phyloP scores from a whole-genome alignment of 35 echinoderm and acorn worm species.

The Amphiura filiformis region DNA sequence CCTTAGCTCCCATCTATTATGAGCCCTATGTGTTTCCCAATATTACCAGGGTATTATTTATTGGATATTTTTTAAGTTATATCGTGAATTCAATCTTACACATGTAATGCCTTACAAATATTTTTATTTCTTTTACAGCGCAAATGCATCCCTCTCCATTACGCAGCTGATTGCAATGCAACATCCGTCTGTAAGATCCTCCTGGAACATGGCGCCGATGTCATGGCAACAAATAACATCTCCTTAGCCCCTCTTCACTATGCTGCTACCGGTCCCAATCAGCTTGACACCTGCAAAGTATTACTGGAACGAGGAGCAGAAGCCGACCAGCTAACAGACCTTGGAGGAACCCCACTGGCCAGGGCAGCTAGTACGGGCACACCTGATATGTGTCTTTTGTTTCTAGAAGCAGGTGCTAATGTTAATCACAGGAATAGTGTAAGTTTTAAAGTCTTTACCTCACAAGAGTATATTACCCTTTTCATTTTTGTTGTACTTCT shows the following conservation, averaged over 20 bases:
- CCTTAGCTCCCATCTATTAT: no score
- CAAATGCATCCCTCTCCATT: neutral
- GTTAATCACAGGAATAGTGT: neutral
- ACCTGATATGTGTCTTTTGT: neutral
- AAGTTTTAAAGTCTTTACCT: no score
- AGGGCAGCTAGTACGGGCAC: neutral
- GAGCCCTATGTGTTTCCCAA: no score
- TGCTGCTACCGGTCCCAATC: neutral
- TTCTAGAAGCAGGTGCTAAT: neutral
- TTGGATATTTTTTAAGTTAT: no score
- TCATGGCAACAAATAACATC: neutral
- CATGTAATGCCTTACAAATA: no score
- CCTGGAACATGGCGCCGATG: neutral
- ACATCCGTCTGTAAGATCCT: neutral
- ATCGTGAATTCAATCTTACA: no score
- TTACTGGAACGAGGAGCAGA: neutral
- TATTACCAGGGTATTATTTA: no score
- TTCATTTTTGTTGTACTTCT: no score
- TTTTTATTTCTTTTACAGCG: neutral
- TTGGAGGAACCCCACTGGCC: neutral
- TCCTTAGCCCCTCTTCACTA: neutral
- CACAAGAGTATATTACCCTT: no score
- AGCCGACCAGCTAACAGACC: neutral
- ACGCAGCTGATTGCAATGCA: neutral
- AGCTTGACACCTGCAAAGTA: neutral